Conservation (phyloP, 2,888 invertebrate species). For the Agrypnus murinus region DNA sequence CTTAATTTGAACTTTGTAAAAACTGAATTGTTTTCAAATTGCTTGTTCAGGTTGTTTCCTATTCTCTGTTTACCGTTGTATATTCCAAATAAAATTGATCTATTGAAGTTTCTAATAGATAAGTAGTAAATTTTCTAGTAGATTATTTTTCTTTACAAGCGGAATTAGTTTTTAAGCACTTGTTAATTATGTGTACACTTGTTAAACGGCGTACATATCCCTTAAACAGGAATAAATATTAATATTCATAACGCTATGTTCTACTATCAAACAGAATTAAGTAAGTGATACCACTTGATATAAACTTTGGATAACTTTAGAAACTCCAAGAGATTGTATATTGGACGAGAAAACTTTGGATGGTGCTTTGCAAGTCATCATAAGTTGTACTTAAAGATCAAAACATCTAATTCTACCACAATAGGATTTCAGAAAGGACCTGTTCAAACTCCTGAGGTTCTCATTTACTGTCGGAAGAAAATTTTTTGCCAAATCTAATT, state of each 20-base stretch:
- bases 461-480: no score
- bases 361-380: slow-evolving; percentile 18
- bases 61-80: no score
- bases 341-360: slow-evolving; percentile 10
- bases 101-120: no score
- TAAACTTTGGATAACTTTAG: slow-evolving; percentile 2
- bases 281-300: neutral
- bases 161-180: no score
- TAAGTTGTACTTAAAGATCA: slow-evolving; percentile 6
- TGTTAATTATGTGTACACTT: neutral
- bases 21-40: no score
- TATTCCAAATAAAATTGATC: no score
- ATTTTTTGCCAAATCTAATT: no score
- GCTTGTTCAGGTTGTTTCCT: no score
- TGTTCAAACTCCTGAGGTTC: no score
- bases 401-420: slow-evolving; percentile 18
- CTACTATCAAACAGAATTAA: slow-evolving; percentile 13
- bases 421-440: slow-evolving; percentile 1
- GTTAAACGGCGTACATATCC: neutral
- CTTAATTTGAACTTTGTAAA: no score
- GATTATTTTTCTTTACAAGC: no score
- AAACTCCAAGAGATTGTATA: slow-evolving; percentile 13
- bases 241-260: neutral
- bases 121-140: no score
- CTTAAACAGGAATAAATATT: neutral